Conservation (phyloP, 2,888 invertebrate genomes). For the Synanthedon vespiformis region DNA sequence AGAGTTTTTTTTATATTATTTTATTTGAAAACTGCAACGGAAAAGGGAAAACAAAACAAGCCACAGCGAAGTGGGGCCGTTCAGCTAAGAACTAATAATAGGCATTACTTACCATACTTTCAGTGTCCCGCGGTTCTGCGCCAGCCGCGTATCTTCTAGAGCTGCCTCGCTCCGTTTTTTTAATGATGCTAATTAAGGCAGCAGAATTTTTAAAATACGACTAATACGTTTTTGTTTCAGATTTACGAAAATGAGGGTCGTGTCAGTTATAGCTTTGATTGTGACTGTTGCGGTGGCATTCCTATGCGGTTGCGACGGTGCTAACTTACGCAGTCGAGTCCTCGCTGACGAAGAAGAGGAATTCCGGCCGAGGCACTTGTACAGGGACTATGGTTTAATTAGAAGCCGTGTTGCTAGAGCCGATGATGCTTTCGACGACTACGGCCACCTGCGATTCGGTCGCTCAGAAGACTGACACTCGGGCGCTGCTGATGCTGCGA, state of each 20-base stretch:
- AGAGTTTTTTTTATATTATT: no score
- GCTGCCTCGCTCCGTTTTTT: no score
- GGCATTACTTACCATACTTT: no score
- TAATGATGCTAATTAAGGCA: no score
- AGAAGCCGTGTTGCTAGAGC: slow-evolving; percentile 39
- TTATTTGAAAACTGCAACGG: no score
- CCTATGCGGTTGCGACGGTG: slow-evolving; percentile 34
- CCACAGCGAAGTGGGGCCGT: no score
- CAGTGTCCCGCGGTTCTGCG: no score
- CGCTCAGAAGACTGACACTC: slow-evolving; percentile 64
- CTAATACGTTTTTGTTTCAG: no score
- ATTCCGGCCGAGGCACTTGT: slow-evolving; percentile 30
- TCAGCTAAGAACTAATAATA: no score
- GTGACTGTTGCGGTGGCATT: slow-evolving; percentile 29
- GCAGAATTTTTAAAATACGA: no score
- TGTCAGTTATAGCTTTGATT: slow-evolving; percentile 30
- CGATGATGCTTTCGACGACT: slow-evolving; percentile 79
- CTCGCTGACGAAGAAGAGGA: slow-evolving; percentile 32
- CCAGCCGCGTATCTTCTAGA: no score
- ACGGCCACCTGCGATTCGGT: slow-evolving; percentile 81
- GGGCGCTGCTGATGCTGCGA: slow-evolving; percentile 2
- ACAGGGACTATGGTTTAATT: slow-evolving; percentile 74
- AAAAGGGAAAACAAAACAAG: no score
- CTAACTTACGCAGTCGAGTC: slow-evolving; percentile 23
- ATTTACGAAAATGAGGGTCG: slow-evolving; percentile 30